Percentiles rank a stretch among this genome's conserved stretches.
phyloP scores from a whole-genome alignment of 1,140 invertebrate species.

The Adoxophyes honmai region DNA sequence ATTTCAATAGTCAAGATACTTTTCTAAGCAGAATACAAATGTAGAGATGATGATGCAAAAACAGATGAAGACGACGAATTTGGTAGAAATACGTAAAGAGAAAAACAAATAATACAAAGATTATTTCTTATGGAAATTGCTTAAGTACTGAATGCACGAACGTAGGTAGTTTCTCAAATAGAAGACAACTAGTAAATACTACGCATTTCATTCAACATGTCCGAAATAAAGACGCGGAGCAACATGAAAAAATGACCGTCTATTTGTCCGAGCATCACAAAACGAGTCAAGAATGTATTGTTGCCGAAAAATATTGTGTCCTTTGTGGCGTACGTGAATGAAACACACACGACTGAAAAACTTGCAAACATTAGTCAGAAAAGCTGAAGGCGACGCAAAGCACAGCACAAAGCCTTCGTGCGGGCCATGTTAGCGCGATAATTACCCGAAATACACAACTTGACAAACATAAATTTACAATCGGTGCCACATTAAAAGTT shows the following conservation, averaged over 20 bases:
- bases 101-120: too few relatives aligned
- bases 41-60: too few relatives aligned
- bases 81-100: too few relatives aligned
- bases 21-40: background rate
- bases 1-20: background rate
- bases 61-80: too few relatives aligned
- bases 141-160: too few relatives aligned
- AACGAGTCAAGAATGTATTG: slow-evolving; percentile 23
- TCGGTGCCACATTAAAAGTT: slow-evolving; percentile 15
- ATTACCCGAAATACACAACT: slow-evolving; percentile 40
- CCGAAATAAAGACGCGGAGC: background rate
- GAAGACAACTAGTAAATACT: background rate
- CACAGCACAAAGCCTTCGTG: slow-evolving; percentile 42
- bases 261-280: slow-evolving; percentile 33
- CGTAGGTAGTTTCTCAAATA: too few relatives aligned
- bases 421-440: slow-evolving; percentile 46
- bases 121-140: too few relatives aligned
- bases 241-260: slow-evolving; percentile 1
- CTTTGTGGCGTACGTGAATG: slow-evolving; percentile 36
- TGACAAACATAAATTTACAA: slow-evolving; percentile 34
- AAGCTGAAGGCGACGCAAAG: slow-evolving; percentile 37
- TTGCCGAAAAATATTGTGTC: slow-evolving; percentile 38
- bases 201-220: background rate
- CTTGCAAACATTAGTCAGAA: slow-evolving; percentile 44
- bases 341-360: slow-evolving; percentile 49